Conservation (phyloP, 1,140 invertebrate genomes). For the Lethocerus indicus region DNA sequence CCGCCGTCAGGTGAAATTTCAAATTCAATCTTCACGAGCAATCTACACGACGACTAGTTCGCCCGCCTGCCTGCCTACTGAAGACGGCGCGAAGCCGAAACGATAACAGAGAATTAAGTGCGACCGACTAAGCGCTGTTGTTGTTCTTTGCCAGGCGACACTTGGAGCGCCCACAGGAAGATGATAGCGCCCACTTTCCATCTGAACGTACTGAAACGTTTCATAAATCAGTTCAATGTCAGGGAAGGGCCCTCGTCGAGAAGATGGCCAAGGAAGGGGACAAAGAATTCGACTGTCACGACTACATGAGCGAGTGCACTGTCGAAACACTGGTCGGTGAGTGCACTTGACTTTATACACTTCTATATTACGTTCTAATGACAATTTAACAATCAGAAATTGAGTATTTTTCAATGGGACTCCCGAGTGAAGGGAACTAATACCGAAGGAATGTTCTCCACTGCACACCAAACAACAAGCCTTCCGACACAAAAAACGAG, state of each 20-base stretch:
- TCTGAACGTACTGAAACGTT: conserved; percentile 62
- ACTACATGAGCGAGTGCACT: conserved; percentile 70
- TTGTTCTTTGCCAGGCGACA: conserved; percentile 33
- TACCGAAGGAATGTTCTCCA: background rate
- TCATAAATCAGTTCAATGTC: conserved; percentile 63
- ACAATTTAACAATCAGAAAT: background rate
- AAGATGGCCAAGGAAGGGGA: conserved; percentile 38
- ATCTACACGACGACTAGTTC: too few relatives aligned
- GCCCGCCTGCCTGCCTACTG: too few relatives aligned
- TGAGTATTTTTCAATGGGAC: background rate
- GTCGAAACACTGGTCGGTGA: conserved; percentile 61
- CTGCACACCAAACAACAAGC: background rate
- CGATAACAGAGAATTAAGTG: background rate
- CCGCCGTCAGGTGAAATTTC: too few relatives aligned
- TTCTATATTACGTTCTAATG: background rate
- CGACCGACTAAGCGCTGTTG: background rate
- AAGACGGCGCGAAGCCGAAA: too few relatives aligned
- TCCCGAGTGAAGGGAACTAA: background rate
- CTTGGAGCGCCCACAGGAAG: conserved; percentile 65
- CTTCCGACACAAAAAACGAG: background rate
- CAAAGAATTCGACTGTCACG: conserved; percentile 55
- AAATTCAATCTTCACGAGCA: too few relatives aligned
- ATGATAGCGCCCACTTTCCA: conserved; percentile 70
- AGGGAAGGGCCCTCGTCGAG: conserved; percentile 51
- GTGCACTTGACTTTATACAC: conserved; percentile 11